These are phyloP conservation scores for Dusona sp. DNA, from an alignment of 2,888 invertebrate genomes.

Conservation along the genomic window DNA sequence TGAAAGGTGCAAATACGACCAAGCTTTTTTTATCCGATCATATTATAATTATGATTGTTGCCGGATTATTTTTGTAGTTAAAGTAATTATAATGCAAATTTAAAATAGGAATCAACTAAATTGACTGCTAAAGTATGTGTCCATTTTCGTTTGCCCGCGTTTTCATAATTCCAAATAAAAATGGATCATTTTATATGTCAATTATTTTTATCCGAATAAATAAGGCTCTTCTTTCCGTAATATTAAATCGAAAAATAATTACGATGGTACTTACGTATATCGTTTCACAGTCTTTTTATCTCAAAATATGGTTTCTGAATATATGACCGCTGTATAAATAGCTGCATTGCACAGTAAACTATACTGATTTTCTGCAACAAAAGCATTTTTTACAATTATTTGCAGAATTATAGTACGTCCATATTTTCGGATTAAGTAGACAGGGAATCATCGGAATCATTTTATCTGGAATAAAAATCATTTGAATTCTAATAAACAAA, in stretches of 20 bases:
- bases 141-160: background rate
- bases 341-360: too few species aligned
- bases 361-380: too few species aligned
- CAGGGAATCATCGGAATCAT: too few species aligned
- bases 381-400: too few species aligned
- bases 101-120: background rate
- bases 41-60: background rate
- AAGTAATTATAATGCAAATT: background rate
- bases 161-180: background rate
- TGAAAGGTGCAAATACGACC: background rate
- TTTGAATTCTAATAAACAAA: too few species aligned
- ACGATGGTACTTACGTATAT: background rate
- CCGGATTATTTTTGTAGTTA: background rate
- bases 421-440: too few species aligned
- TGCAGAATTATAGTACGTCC: too few species aligned
- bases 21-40: background rate
- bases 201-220: background rate
- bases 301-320: too few species aligned
- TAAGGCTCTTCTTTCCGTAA: background rate
- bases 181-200: background rate
- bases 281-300: background rate
- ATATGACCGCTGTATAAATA: too few species aligned
- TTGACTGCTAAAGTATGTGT: background rate
- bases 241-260: background rate
- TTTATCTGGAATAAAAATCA: too few species aligned